Evolutionary conservation across 2,888 invertebrate genomes (phyloP), one percentile per base, ranked within the genome.

Genomic region (Masnerella sp.): DNA sequence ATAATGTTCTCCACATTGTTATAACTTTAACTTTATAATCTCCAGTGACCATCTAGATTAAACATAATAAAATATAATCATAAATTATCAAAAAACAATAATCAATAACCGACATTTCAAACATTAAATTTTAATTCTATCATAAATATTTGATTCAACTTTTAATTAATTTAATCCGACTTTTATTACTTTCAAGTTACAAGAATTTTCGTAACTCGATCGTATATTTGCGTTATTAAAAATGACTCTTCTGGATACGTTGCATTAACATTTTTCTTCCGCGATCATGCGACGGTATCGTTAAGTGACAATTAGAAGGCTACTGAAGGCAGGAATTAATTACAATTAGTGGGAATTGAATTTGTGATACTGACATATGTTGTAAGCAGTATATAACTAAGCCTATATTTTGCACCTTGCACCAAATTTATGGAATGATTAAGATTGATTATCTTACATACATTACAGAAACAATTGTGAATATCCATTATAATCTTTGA

Each of bases 261-360:
- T 8, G 32, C 34, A 45, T 59, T 61, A 59, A 45, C 20, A 22
- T 61, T 40, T 70, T 62, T 56, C 54, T 25, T 61, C 45, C 52
- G 49, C 36, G 18, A 49, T 34, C 49, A 59, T 54, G 32, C 43
- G 38, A 54, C 22, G 14, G 12, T 28, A 51, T 54, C 52, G n/a
- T 56, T 28, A 56, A 43, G 43, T 59, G 68, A 34, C 36, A 68
- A 59, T 59, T 68, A 59, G 22, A n/a, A n/a, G 42, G 45, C 25
- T 17, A 49, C 28, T 32, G 12, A 58, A 47, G 2, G n/a, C 14
- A 30, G 8, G 32, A 67, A 67, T 56, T 56, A 58, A 58, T 58
- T 34, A 18, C 42, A 58, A 65, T 64, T 64, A 45, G 28, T 25
- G 25, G 5, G 14, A 20, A 36, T 45, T 45, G 32, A 56, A 36